Percentiles rank a stretch among this genome's conserved stretches.
phyloP scores from a whole-genome alignment of 1,140 invertebrate genomes.

The Tetramorium simillimum region DNA sequence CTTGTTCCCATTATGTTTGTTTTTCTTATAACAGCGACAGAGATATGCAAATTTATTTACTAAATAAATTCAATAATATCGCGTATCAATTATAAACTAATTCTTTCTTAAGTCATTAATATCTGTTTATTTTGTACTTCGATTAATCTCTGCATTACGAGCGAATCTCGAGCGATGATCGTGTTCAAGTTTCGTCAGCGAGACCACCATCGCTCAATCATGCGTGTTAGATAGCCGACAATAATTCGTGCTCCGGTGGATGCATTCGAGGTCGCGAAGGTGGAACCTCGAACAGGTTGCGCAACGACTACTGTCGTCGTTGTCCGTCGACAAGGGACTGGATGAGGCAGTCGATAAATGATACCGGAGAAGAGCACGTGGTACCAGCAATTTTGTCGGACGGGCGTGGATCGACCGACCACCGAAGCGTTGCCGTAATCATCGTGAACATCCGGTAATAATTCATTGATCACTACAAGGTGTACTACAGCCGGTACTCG shows the following conservation, averaged over 20 bases:
- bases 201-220: slow-evolving; percentile 79
- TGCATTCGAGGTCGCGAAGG: slow-evolving; percentile 76
- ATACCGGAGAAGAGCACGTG: slow-evolving; percentile 52
- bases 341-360: slow-evolving; percentile 69
- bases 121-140: background rate
- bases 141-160: background rate
- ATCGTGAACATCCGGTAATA: slow-evolving; percentile 62
- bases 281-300: slow-evolving; percentile 73
- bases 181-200: slow-evolving; percentile 47
- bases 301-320: slow-evolving; percentile 72
- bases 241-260: slow-evolving; percentile 79
- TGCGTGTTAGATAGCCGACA: slow-evolving; percentile 76
- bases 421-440: slow-evolving; percentile 63
- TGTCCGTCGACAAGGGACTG: slow-evolving; percentile 37
- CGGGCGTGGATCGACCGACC: slow-evolving; percentile 46
- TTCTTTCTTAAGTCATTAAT: background rate
- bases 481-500: background rate
- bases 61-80: background rate
- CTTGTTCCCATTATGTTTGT: background rate
- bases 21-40: background rate
- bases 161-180: slow-evolving; percentile 58
- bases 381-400: slow-evolving; percentile 62
- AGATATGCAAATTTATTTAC: slow-evolving; percentile 12
- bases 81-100: background rate
- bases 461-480: slow-evolving; percentile 50